Percentiles rank a stretch among this genome's conserved stretches.
These are phyloP conservation scores for Synodontis membranacea DNA, from an alignment of 2,113 vertebrate species.

Conservation along the genomic window DNA sequence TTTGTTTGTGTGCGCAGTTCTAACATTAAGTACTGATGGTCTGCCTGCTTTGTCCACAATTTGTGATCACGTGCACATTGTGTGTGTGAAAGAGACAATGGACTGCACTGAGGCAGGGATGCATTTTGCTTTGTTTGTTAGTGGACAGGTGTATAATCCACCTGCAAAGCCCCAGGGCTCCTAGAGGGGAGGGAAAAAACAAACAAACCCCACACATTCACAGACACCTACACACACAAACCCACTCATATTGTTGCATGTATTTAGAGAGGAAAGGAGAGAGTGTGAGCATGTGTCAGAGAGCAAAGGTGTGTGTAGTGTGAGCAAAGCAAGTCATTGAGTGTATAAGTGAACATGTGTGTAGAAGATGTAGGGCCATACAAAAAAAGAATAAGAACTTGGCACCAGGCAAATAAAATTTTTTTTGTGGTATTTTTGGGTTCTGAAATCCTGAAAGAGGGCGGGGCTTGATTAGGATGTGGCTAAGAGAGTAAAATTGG, in stretches of 20 bases:
- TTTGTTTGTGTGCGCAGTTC: neutral
- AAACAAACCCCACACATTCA: neutral
- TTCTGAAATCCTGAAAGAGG: neutral
- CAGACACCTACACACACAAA: slow-evolving; percentile 36
- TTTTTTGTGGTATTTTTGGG: neutral
- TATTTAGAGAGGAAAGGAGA: slow-evolving; percentile 17
- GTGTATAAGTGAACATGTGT: neutral
- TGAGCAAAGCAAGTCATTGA: neutral
- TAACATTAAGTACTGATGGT: neutral
- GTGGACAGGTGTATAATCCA: slow-evolving; percentile 30
- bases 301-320: neutral
- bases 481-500: neutral
- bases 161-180: slow-evolving; percentile 29
- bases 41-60: neutral
- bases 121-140: slow-evolving; percentile 33
- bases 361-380: neutral
- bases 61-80: neutral
- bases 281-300: neutral
- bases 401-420: neutral
- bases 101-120: neutral
- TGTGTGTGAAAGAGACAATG: slow-evolving; percentile 18
- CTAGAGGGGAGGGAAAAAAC: slow-evolving; percentile 3
- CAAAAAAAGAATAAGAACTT: neutral
- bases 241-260: too few species aligned
- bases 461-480: neutral